Percentiles rank a stretch among this genome's conserved stretches.
Evolutionary conservation across 2,797 vertebrate species (phyloP).

Genomic region (Kryptopterus vitreolus): DNA sequence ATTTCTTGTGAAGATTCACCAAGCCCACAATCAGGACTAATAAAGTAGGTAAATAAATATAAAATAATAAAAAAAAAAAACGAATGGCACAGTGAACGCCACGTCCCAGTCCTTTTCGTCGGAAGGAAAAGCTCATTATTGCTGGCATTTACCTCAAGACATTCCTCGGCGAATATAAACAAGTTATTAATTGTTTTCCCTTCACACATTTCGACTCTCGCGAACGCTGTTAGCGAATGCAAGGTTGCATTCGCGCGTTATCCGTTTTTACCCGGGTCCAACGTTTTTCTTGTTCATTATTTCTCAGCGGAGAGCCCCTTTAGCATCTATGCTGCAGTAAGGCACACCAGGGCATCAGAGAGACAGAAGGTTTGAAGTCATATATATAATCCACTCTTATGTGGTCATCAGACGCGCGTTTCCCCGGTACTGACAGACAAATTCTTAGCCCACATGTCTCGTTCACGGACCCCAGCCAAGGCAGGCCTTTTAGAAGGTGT

Average conservation of each 20-base stretch:
- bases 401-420: conserved; percentile 10
- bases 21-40: neutral
- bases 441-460: neutral
- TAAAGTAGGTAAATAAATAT: neutral
- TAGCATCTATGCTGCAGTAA: neutral
- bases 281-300: conserved; percentile 28
- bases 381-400: conserved; percentile 15
- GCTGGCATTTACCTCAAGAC: neutral
- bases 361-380: neutral
- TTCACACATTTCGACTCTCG: conserved; percentile 14
- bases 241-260: neutral
- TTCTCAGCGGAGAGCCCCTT: conserved; percentile 24
- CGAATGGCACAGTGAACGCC: neutral
- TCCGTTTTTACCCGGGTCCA: conserved; percentile 23
- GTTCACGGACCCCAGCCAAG: conserved; percentile 6
- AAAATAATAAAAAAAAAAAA: too few relatives aligned
- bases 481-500: conserved; percentile 13
- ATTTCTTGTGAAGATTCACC: conserved; percentile 23
- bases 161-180: neutral
- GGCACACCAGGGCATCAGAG: conserved; percentile 17
- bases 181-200: conserved; percentile 3
- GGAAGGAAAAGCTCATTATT: neutral
- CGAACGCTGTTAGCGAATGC: neutral
- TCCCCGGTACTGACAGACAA: neutral
- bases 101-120: neutral